Conservation (phyloP, 2,888 invertebrate genomes). For the Ornithoptera priamus region DNA sequence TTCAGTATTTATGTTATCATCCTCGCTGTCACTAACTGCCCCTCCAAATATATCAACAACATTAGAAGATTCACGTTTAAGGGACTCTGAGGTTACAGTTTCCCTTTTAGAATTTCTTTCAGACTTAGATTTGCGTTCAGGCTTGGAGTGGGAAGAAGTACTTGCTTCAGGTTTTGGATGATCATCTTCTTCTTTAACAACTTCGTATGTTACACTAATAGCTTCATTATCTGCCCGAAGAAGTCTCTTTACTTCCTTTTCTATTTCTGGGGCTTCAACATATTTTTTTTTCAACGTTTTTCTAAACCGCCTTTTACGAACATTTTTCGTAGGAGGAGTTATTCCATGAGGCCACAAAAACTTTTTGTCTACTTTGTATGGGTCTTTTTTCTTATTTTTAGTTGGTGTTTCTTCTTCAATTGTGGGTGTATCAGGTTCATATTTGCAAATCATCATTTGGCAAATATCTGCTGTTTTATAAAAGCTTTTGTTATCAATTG, state of each 20-base stretch:
- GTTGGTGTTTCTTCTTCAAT: conserved; percentile 89
- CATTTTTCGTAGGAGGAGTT: conserved; percentile 97
- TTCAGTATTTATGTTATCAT: conserved; percentile 88
- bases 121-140: conserved; percentile 60
- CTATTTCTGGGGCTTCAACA: conserved; percentile 98
- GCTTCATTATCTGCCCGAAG: conserved; percentile 96
- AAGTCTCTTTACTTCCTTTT: conserved; percentile 97
- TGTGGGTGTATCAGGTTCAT: conserved; percentile 88
- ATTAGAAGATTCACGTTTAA: conserved; percentile 58
- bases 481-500: conserved; percentile 96
- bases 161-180: conserved; percentile 56
- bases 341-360: conserved; percentile 97
- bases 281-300: conserved; percentile 98
- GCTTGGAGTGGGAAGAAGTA: conserved; percentile 42
- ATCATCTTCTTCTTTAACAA: conserved; percentile 93
- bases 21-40: conserved; percentile 94
- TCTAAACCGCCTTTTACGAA: conserved; percentile 93
- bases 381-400: conserved; percentile 91
- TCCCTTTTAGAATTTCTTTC: conserved; percentile 41
- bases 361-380: conserved; percentile 91
- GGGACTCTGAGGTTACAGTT: conserved; percentile 34
- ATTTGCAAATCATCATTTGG: conserved; percentile 94
- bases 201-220: conserved; percentile 91
- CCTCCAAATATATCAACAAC: conserved; percentile 93
- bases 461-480: conserved; percentile 99